Base-by-base conservation (phyloP, 2,888 invertebrate genomes). In the Ephialtes manifestator region DNA sequence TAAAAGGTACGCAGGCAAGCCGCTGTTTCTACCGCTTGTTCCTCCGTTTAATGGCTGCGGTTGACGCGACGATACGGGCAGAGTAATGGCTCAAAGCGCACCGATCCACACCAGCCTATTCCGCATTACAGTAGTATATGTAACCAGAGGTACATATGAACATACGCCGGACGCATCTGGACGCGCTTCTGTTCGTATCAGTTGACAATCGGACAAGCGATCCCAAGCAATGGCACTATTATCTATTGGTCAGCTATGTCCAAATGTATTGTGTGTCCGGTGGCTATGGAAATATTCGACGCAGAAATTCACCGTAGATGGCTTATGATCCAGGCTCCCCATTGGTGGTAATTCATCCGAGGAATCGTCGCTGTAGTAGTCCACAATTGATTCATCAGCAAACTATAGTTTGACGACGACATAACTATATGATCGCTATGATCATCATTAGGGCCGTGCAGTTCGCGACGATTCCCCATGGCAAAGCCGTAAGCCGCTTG, bases 31-130 rank as follows among this genome's bases (percentile, higher is more conserved):
- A 24, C 48, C n/a, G 67, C 51, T 55, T 67, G 39, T 53, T 74
- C 20, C 13, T 55, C 55, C 67, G 58, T 43, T 81, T 67, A 53
- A 81, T 67, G 67, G 63, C 67, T 55, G 74, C 48, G 74, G 80
- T 68, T 48, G 80, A 81, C 65, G 67, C 65, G 80, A 58, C 55
- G 74, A 81, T 81, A 81, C 67, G 80, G 74, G 80, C 80, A 31
- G 80, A 72, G 79, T 72, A 65, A 80, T 80, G 65, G 79, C 43
- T 65, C 65, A 43, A 80, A 53, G 65, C 39, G 65, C 72, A 72
- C 18, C 28, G 72, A n/a, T 80, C 31, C 65, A 43, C 67, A 67
- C 48, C 55, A 24, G 46, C 55, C 67, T 74, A 74, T 74, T 67
- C 43, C 31, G 20, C 46, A 74, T 67, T 46, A 48, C 48, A 46